Base-by-base conservation (phyloP, 2,113 vertebrate species). In the Percina caprodes region DNA sequence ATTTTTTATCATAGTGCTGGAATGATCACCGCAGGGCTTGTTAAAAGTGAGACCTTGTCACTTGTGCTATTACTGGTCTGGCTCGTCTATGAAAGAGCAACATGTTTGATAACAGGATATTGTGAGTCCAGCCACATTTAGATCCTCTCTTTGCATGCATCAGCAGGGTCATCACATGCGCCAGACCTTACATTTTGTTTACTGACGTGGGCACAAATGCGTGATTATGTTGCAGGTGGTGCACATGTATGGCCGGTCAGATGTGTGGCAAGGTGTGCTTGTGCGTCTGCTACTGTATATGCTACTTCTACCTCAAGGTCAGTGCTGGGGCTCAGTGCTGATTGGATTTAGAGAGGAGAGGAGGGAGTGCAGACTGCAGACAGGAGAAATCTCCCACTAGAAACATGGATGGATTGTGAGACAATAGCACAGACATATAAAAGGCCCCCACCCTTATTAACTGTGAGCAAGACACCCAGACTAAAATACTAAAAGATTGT, bases 291-390 rank as follows among this genome's bases (percentile, higher is more conserved):
- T 80, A 84, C 88, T 79, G 85, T 85, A 81, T 79, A 60, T 89
- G 77, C 86, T 88, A 74, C 68, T 63, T 83, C 74, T 69, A 74
- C 70, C 81, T 90, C 91, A 94, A 93, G 93, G 91, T 94, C 91
- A 91, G 86, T 51, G 59, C 85, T 35, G 79, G 89, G 82, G 88
- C 82, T 84, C 77, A 82, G 84, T 77, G 77, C 86, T 92, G 90
- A 94, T 91, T 90, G 84, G 86, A 92, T 90, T 91, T 74, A 58
- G 65, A 85, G 79, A 77, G 77, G 18, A 73, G 69, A 59, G 80
- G 79, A 81, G 74, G 69, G 81, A 74, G 87, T 51, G 69, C 80
- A 87, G 85, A 78, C 88, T 87, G 85, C 80, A 82, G 87, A 84
- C 82, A 58, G 68, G 55, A 82, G 66, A 77, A 87, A 86, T 85